phyloP scores from a whole-genome alignment of 2,113 vertebrate genomes.

The Cavia aperea region DNA sequence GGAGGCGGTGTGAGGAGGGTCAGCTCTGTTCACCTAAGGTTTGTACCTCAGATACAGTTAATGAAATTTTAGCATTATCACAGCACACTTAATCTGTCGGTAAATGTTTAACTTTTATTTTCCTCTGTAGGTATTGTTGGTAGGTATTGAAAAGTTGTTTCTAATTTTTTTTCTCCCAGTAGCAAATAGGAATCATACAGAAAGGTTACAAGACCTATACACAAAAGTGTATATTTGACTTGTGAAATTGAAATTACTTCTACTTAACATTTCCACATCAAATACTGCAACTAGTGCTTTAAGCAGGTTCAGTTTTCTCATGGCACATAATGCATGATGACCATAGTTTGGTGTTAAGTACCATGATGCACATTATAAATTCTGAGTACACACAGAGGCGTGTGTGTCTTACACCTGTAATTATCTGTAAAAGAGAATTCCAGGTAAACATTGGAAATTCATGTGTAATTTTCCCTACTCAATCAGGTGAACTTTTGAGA shows the following conservation, averaged over 20 bases:
- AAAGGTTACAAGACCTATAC: slow-evolving; percentile 45
- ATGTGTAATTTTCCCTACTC: neutral
- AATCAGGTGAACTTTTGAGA: neutral
- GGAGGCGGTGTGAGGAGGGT: neutral
- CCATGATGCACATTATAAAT: neutral
- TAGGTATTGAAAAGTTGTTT: slow-evolving; percentile 28
- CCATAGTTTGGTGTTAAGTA: neutral
- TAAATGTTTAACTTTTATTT: slow-evolving; percentile 48
- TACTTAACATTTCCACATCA: slow-evolving; percentile 57
- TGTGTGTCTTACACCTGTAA: neutral
- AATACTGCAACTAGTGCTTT: slow-evolving; percentile 27
- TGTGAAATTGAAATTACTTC: slow-evolving; percentile 59
- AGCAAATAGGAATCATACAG: slow-evolving; percentile 41
- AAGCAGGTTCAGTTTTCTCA: slow-evolving; percentile 11
- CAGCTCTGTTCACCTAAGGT: neutral
- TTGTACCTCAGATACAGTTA: neutral
- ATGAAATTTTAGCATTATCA: slow-evolving; percentile 16
- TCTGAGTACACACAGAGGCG: neutral
- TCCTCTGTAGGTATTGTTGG: slow-evolving; percentile 16
- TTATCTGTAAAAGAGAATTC: slow-evolving; percentile 33
- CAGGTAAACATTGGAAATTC: neutral
- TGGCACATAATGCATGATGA: neutral
- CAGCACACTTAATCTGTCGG: slow-evolving; percentile 5
- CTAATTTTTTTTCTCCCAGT: slow-evolving; percentile 40
- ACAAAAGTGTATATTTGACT: slow-evolving; percentile 40